Percentiles rank a stretch among this genome's conserved stretches.
Conservation (phyloP, 2,797 vertebrate genomes). For the Taeniopygia guttata region DNA sequence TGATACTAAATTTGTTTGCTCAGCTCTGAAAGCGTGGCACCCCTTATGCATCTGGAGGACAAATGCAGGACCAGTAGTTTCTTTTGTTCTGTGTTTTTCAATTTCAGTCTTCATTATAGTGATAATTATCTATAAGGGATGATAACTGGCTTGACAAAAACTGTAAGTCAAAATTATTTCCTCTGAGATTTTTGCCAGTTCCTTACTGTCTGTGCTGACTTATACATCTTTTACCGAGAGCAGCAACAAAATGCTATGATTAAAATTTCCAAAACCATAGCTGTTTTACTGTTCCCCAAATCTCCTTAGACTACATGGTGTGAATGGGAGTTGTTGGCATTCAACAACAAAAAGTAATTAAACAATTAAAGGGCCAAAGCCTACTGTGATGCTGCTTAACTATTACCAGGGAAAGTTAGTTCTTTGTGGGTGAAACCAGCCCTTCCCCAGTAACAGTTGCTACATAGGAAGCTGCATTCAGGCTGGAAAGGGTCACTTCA, state of each 20-base stretch:
- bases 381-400: neutral
- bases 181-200: neutral
- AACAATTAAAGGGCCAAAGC: neutral
- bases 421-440: constrained; percentile 67
- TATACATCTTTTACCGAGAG: neutral
- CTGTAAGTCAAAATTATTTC: neutral
- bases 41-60: neutral
- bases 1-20: neutral
- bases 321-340: neutral
- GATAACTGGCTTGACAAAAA: neutral
- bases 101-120: neutral
- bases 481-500: neutral
- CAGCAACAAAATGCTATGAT: neutral
- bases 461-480: neutral
- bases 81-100: neutral
- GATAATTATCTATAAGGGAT: neutral
- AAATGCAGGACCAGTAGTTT: neutral
- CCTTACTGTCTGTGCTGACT: neutral
- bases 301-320: neutral
- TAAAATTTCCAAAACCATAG: neutral
- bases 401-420: neutral
- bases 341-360: neutral
- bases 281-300: neutral
- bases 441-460: constrained; percentile 59
- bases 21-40: neutral